Percentiles rank a stretch among this genome's conserved stretches.
Evolutionary conservation across 2,888 invertebrate species (phyloP).

Genomic region (Standfussiana lucernea): DNA sequence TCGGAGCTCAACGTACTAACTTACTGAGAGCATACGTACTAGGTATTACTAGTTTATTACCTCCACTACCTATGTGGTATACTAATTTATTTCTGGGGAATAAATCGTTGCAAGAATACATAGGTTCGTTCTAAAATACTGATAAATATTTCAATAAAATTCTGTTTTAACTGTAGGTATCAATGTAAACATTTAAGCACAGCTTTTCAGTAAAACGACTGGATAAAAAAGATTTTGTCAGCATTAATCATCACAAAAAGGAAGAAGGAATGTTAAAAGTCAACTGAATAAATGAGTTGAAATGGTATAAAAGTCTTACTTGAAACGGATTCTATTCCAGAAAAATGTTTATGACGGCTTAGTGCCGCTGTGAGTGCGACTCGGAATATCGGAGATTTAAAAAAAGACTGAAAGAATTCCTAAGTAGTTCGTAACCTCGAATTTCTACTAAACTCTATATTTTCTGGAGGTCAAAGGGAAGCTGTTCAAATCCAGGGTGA

Average conservation of each 20-base stretch:
- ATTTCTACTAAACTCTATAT: constrained; percentile 62
- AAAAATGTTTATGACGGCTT: constrained; percentile 61
- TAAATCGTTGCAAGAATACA: neutral
- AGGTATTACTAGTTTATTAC: constrained; percentile 42
- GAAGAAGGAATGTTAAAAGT: constrained; percentile 35
- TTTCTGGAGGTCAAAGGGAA: constrained; percentile 68
- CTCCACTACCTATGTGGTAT: constrained; percentile 10
- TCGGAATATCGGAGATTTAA: constrained; percentile 32
- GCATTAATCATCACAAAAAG: constrained; percentile 36
- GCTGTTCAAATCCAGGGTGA: constrained; percentile 53
- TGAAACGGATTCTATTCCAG: constrained; percentile 48
- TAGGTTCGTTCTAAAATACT: neutral
- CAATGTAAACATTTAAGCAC: neutral
- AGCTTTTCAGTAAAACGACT: neutral
- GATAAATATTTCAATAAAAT: neutral
- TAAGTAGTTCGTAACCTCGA: constrained; percentile 41
- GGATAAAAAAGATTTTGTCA: constrained; percentile 1
- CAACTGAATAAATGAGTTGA: constrained; percentile 44
- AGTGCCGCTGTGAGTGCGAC: constrained; percentile 40
- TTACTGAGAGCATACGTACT: constrained; percentile 46
- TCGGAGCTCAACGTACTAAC: constrained; percentile 49
- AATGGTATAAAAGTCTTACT: constrained; percentile 54
- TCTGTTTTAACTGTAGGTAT: neutral
- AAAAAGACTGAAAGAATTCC: constrained; percentile 38
- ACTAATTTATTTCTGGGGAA: constrained; percentile 1